Evolutionary conservation across 1,140 invertebrate species (phyloP).

Genomic region (Drosophila sturtevanti): DNA sequence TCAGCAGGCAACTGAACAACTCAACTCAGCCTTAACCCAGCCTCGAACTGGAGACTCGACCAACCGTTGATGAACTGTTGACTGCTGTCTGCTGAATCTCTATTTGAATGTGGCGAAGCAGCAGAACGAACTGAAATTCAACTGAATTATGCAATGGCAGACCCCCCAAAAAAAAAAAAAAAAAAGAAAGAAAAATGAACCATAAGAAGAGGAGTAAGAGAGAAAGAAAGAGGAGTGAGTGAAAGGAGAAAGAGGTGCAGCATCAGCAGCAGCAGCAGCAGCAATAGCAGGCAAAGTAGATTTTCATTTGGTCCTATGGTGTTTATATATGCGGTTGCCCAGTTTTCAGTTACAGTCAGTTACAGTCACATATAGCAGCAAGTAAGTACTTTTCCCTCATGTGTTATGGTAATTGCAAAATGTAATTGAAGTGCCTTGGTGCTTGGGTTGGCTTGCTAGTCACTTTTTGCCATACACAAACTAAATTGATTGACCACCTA

Average conservation of each 20-base stretch:
- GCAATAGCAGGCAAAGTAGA: constrained; percentile 39
- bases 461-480: constrained; percentile 23
- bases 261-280: too few relatives aligned
- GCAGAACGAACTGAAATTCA: constrained; percentile 33
- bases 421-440: constrained; percentile 49
- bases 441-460: constrained; percentile 21
- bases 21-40: constrained; percentile 11
- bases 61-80: constrained; percentile 40
- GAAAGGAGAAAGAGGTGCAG: background rate
- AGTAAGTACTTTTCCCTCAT: background rate
- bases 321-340: constrained; percentile 18
- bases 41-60: background rate
- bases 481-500: constrained; percentile 11
- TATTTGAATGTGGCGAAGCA: constrained; percentile 28
- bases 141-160: constrained; percentile 53
- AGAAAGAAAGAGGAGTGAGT: background rate
- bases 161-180: constrained; percentile 22
- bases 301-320: constrained; percentile 30
- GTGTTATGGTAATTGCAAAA: constrained; percentile 43
- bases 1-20: constrained; percentile 11
- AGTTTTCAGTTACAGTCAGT: constrained; percentile 4
- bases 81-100: constrained; percentile 36
- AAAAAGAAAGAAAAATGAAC: background rate
- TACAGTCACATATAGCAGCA: background rate
- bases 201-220: background rate